A percentile compares a stretch with the other conserved stretches of the same genome.
These are phyloP conservation scores for Xestoiulus laeticollis DNA, from an alignment of 2,888 invertebrate genomes.

Conservation along the genomic window DNA sequence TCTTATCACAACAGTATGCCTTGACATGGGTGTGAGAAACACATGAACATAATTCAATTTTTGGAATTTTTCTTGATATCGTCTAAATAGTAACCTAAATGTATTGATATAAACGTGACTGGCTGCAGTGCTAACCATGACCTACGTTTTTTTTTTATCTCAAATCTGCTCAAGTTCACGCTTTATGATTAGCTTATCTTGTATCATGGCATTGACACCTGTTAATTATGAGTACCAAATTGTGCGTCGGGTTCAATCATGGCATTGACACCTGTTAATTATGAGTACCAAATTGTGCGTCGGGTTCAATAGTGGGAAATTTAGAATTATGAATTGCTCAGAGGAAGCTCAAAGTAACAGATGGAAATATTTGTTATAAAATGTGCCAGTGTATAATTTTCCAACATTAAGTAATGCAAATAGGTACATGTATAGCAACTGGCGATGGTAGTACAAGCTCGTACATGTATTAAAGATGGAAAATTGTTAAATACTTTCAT, in stretches of 20 bases:
- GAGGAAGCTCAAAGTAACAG: not conserved
- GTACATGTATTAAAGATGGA: too few species aligned
- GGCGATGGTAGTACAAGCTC: too few species aligned
- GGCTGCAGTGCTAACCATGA: not conserved
- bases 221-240: not conserved
- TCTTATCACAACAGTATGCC: not conserved
- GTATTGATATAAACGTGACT: too few species aligned
- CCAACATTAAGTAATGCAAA: not conserved
- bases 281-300: not conserved
- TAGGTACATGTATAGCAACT: not conserved
- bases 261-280: not conserved
- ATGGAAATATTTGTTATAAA: not conserved
- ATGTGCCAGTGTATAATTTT: not conserved
- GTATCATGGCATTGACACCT: not conserved
- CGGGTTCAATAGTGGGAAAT: not conserved
- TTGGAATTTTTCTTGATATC: not conserved
- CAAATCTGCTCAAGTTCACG: not conserved
- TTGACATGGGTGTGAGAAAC: not conserved
- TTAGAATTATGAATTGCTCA: not conserved
- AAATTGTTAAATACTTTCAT: too few species aligned
- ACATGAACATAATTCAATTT: not conserved
- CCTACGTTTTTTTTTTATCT: not conserved
- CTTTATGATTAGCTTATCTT: not conserved
- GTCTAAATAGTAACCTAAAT: too few species aligned
- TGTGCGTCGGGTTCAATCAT: not conserved